These are phyloP conservation scores for Myotis davidii DNA, from an alignment of 2,113 vertebrate species.

Conservation along the genomic window DNA sequence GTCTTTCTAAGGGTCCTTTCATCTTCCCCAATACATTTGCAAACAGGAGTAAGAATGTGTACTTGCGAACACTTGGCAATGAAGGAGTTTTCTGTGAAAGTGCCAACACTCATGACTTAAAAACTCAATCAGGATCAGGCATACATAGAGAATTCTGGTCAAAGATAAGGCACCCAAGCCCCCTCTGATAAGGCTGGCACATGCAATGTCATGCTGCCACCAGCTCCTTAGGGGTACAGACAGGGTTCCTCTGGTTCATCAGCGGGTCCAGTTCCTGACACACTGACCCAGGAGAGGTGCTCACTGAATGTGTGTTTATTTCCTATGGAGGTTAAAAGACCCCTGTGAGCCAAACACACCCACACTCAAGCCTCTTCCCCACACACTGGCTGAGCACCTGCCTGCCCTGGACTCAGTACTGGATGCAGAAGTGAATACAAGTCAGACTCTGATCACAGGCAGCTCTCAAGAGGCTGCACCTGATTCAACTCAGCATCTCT, in stretches of 20 bases:
- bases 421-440: not conserved
- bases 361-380: not conserved
- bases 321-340: not conserved
- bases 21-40: not conserved
- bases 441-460: not conserved
- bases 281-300: not conserved
- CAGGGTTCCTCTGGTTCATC: not conserved
- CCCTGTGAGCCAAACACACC: not conserved
- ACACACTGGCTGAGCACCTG: not conserved
- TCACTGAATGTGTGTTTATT: not conserved
- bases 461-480: not conserved
- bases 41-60: not conserved
- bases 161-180: not conserved
- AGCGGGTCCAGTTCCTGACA: not conserved
- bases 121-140: not conserved
- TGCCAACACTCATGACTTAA: not conserved
- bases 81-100: not conserved
- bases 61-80: not conserved
- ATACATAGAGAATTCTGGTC: not conserved
- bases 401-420: not conserved
- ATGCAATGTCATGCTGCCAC: not conserved
- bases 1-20: not conserved
- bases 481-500: not conserved
- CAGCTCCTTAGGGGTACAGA: not conserved
- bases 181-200: not conserved